Percentiles rank a stretch among this genome's conserved stretches.
Evolutionary conservation across 2,113 vertebrate species (phyloP).

Genomic region (Sardina pilchardus): DNA sequence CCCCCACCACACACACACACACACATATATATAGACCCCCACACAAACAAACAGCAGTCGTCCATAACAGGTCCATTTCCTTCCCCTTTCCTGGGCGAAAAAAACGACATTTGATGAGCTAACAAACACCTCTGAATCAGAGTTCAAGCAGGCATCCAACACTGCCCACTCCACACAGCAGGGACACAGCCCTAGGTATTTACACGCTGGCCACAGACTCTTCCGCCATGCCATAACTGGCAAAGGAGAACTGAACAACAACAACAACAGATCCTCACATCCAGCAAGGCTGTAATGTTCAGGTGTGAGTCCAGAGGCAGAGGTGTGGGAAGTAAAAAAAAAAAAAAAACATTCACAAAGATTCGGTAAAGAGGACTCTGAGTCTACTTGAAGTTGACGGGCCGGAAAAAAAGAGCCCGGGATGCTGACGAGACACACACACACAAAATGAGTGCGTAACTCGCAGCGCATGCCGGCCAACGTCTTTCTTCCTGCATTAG

Average conservation of each 20-base stretch:
- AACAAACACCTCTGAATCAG: conserved; percentile 15
- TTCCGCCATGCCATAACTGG: not conserved
- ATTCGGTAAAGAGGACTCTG: not conserved
- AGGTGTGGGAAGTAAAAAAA: not conserved
- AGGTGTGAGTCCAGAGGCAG: not conserved
- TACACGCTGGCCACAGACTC: not conserved
- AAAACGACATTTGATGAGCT: conserved; percentile 11
- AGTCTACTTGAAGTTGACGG: not conserved
- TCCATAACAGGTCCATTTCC: conserved; percentile 15
- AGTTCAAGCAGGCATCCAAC: not conserved
- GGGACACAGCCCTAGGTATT: not conserved
- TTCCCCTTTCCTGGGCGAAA: conserved; percentile 4
- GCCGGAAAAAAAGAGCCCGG: not conserved
- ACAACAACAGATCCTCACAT: not conserved
- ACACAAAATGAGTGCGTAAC: not conserved
- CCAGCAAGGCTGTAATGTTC: not conserved
- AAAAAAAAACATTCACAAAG: not conserved
- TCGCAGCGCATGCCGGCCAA: not conserved
- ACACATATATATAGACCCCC: not conserved
- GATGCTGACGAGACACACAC: not conserved
- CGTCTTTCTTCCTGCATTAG: not conserved
- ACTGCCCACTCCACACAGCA: not conserved
- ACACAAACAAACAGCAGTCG: not conserved
- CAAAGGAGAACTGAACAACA: not conserved
- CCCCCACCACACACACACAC: not conserved